Base-by-base conservation (phyloP, 2,888 invertebrate genomes). In the Agrenia bidenticulata region DNA sequence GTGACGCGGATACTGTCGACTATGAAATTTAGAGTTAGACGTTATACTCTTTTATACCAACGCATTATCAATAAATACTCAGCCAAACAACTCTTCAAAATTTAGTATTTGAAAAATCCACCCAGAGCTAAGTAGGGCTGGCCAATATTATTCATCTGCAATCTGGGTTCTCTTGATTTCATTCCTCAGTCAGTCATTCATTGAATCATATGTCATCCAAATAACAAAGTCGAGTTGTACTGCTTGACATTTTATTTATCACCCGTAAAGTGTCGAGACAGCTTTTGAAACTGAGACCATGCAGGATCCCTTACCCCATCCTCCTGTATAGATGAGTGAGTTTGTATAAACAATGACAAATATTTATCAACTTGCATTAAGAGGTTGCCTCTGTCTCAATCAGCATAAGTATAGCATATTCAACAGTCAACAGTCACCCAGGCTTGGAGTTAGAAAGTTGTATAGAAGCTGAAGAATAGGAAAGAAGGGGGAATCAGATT, bases 291-390 rank as follows among this genome's bases (percentile, higher is more conserved):
- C 45, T 5, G 19, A 15, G 19, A 17, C 45, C 19, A 5, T 45
- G n/a, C 45, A 9, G 7, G 4, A 45, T 45, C n/a, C 45, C 17
- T 45, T 5, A n/a, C 15, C 5, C 17, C n/a, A n/a, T 45, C 15
- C 7, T 45, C 19, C 5, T 19, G 19, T 45, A 51, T 51, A 23
- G 51, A 17, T 13, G 24, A 51, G 5, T 23, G 13, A 9, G 51
- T 24, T 15, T 51, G 24, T 51, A 51, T 64, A 67, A 72, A 72
- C 72, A 72, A 67, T 65, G 62, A 67, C 67, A 72, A 72, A 72
- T 72, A 72, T 72, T 72, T 72, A 72, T 72, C 72, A 72, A 72
- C 66, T 64, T 58, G 56, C 64, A 54, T 55, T 32, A 55, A 26
- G 37, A 27, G 55, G 55, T 55, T 55, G 55, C 13, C 55, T 45